These are phyloP conservation scores for Ectemnius continuus DNA, from an alignment of 2,888 invertebrate genomes.

Conservation along the genomic window DNA sequence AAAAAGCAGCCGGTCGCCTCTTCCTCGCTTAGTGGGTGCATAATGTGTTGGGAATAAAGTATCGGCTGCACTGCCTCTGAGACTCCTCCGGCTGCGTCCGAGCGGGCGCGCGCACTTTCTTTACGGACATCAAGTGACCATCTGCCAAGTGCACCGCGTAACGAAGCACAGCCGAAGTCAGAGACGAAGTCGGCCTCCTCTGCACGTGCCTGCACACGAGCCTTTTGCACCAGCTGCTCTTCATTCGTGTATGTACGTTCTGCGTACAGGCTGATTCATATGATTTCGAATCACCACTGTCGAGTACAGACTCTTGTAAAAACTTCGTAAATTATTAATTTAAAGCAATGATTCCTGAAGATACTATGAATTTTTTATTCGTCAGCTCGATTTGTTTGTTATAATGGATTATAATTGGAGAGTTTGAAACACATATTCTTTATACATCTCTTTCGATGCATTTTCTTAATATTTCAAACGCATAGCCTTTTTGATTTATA, in stretches of 20 bases:
- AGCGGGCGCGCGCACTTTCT: neutral
- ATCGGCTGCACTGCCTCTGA: constrained; percentile 12
- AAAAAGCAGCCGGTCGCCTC: constrained; percentile 29
- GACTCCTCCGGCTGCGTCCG: neutral
- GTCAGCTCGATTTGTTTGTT: too few species aligned
- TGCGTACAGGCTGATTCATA: too few species aligned
- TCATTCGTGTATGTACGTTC: neutral
- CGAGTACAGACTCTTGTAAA: too few species aligned
- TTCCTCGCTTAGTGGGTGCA: constrained; percentile 3
- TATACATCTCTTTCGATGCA: too few species aligned
- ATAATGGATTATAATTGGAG: too few species aligned
- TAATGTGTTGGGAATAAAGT: constrained; percentile 39
- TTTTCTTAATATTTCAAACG: too few species aligned
- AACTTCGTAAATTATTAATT: too few species aligned
- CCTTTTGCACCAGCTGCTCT: constrained; percentile 57
- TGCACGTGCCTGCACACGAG: constrained; percentile 57
- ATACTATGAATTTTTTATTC: too few species aligned
- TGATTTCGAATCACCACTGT: neutral
- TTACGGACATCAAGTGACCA: constrained; percentile 23
- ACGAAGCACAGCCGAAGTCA: constrained; percentile 30
- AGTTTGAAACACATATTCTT: too few species aligned
- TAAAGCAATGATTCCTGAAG: too few species aligned
- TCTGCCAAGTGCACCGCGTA: constrained; percentile 49
- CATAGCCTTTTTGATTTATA: too few species aligned
- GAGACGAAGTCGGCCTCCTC: constrained; percentile 10